These are phyloP conservation scores for Polymixis lichenea DNA, from an alignment of 2,888 invertebrate genomes.

Conservation along the genomic window DNA sequence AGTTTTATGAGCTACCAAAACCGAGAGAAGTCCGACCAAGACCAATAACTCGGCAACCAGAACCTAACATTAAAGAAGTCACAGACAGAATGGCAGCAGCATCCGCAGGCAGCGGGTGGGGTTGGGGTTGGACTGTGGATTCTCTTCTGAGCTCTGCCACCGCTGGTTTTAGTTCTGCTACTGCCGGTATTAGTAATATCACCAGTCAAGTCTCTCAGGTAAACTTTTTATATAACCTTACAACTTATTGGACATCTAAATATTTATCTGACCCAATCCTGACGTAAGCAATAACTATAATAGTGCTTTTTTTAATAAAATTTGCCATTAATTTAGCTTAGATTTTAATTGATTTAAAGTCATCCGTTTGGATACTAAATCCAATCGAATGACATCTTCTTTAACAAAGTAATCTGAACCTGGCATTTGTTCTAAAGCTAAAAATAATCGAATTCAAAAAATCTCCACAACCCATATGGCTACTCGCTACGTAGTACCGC, in stretches of 20 bases:
- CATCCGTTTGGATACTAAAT: too few relatives aligned
- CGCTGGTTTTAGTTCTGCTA: conserved; percentile 94
- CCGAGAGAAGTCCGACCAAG: conserved; percentile 30
- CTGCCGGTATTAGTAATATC: conserved; percentile 94
- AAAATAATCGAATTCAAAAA: too few relatives aligned
- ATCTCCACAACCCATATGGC: too few relatives aligned
- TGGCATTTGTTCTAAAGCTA: too few relatives aligned
- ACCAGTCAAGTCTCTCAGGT: conserved; percentile 94
- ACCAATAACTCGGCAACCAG: conserved; percentile 47
- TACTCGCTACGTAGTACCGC: too few relatives aligned
- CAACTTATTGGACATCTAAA: not conserved
- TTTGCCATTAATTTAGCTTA: not conserved
- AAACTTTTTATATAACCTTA: not conserved
- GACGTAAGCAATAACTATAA: not conserved
- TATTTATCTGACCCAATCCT: not conserved
- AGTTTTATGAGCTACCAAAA: conserved; percentile 27
- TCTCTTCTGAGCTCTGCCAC: conserved; percentile 94
- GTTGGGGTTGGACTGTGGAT: conserved; percentile 93
- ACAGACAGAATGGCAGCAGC: conserved; percentile 77
- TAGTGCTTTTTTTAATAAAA: not conserved
- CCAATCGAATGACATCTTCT: too few relatives aligned
- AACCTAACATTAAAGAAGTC: conserved; percentile 77
- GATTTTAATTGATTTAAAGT: too few relatives aligned
- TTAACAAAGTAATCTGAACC: too few relatives aligned
- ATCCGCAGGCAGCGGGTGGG: conserved; percentile 89